Base-by-base conservation (phyloP, 1,140 invertebrate species). In the Spodoptera frugiperda region DNA sequence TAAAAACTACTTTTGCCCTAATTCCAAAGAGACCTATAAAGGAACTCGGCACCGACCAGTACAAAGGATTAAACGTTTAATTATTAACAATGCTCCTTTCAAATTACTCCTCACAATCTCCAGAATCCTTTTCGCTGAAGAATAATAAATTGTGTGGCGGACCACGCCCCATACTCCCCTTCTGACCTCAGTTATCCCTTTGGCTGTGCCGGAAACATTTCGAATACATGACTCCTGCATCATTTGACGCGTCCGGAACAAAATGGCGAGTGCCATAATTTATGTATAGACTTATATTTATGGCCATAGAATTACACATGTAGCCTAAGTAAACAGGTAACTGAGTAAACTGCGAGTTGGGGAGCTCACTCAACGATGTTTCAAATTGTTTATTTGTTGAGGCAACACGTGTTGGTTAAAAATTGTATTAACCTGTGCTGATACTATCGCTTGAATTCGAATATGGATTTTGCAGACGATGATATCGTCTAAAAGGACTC, bases 111-210 rank as follows among this genome's bases (percentile, higher is more conserved):
- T 57, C 54, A 3, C 54, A 39, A 61, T 17, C 30, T 48, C 48
- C 12, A 10, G 54, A 70, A 70, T 54, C 25, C 51, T 15, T 70
- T 54, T 53, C 51, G 53, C 33, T 54, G 1, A 57, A 57, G 33
- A 44, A 72, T 72, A 44, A 72, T 72, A 39, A 55, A 72, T 44
- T 46, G 68, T 25, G 25, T 2, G 25, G 44, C 55, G 44, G 44
- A 49, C 71, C 30, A 72, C 70, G 70, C 53, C 54, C 67, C 10
- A 44, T 57, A 21, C 49, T 61, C 55, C 44, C 71, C 55, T 39
- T 59, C 30, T 73, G 71, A 73, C 55, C 71, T 61, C 55, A 73
- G 55, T 61, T 46, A 73, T 48, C 46, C 71, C 44, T 39, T 19
- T 55, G 14, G 1, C 0, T 57, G 68, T 44, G 33, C 71, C 53